phyloP scores from a whole-genome alignment of 2,888 invertebrate species.

The Leptopilina syphax region DNA sequence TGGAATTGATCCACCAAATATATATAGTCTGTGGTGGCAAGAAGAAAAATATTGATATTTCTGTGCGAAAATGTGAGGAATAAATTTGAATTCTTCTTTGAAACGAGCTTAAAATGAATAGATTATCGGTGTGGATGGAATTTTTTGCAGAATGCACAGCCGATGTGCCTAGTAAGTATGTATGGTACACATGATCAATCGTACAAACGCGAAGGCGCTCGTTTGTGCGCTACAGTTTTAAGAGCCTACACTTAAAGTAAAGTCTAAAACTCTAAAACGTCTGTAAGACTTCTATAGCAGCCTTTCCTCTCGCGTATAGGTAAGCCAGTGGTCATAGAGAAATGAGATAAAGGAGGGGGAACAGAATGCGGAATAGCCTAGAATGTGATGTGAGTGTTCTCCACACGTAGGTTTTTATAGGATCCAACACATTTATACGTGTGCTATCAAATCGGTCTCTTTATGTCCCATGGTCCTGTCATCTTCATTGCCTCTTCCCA shows the following conservation, averaged over 20 bases:
- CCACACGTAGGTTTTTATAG: constrained; percentile 40
- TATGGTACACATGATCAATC: not conserved
- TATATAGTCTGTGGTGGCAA: not conserved
- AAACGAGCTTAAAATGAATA: constrained; percentile 29
- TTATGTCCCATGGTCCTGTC: constrained; percentile 46
- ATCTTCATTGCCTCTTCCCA: constrained; percentile 44
- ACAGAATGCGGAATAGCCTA: constrained; percentile 78
- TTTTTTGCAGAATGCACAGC: constrained; percentile 7
- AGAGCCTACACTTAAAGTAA: not conserved
- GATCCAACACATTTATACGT: constrained; percentile 25
- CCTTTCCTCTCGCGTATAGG: constrained; percentile 65
- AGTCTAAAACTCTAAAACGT: not conserved
- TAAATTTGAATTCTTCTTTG: constrained; percentile 21
- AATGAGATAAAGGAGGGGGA: constrained; percentile 70
- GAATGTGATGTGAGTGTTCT: constrained; percentile 76
- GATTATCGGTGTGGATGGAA: constrained; percentile 21
- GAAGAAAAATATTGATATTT: constrained; percentile 25
- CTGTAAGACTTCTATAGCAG: constrained; percentile 65
- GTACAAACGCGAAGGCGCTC: constrained; percentile 41
- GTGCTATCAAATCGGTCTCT: constrained; percentile 44
- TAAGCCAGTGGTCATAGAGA: constrained; percentile 70
- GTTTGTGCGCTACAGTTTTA: not conserved
- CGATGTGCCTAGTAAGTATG: not conserved
- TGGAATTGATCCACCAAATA: not conserved
- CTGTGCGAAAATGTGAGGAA: constrained; percentile 5